phyloP scores from a whole-genome alignment of 2,797 vertebrate species.

The Sardinella longiceps region DNA sequence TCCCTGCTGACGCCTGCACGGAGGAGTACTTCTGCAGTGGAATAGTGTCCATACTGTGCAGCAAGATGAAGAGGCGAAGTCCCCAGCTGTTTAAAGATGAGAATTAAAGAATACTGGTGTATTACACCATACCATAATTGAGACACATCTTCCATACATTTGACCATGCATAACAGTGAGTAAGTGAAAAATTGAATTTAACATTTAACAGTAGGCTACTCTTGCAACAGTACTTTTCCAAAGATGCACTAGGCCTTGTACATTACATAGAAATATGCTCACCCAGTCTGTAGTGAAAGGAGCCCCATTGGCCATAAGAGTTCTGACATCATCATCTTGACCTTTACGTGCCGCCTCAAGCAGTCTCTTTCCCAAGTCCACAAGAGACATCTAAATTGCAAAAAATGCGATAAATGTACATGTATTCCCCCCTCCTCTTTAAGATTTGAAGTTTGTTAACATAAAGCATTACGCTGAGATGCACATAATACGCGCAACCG shows the following conservation, averaged over 20 bases:
- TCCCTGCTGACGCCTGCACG: conserved; percentile 78
- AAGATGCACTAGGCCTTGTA: not conserved
- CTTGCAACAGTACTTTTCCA: not conserved
- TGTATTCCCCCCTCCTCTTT: too few species aligned
- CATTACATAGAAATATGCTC: conserved; percentile 36
- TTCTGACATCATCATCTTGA: conserved; percentile 77
- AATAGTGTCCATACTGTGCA: conserved; percentile 77
- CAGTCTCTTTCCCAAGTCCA: conserved; percentile 75
- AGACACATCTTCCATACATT: not conserved
- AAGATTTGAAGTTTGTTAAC: too few species aligned
- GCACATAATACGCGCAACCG: not conserved
- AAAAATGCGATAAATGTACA: too few species aligned
- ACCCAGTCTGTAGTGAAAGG: conserved; percentile 80
- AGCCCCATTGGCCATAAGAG: conserved; percentile 74
- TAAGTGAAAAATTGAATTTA: not conserved
- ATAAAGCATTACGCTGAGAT: too few species aligned
- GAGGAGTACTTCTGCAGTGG: conserved; percentile 79
- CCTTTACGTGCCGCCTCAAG: conserved; percentile 74
- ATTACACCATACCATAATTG: not conserved
- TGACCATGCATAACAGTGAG: not conserved
- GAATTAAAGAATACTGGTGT: not conserved
- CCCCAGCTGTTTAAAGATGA: conserved; percentile 68
- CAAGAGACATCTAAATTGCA: conserved; percentile 81
- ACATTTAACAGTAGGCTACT: not conserved
- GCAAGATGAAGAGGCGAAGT: conserved; percentile 79